Percentiles rank a stretch among this genome's conserved stretches.
Evolutionary conservation across 2,888 invertebrate genomes (phyloP).

Genomic region (Terebella lapidaria): DNA sequence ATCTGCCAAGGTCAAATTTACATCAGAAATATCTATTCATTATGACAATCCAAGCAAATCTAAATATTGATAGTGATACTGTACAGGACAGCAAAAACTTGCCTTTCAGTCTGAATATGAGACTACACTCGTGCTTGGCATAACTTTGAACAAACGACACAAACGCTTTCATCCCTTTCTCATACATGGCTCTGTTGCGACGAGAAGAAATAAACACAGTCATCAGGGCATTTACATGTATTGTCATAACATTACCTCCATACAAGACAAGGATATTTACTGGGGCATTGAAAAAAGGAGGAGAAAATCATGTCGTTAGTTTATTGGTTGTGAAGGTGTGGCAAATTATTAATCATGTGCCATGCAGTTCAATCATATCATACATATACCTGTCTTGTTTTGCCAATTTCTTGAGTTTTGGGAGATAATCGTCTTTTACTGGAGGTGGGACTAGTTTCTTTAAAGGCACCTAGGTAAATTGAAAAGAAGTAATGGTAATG

Average conservation of each 20-base stretch:
- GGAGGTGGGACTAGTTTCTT: neutral
- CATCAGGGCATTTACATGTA: too few species aligned
- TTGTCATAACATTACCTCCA: too few species aligned
- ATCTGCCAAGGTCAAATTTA: slow-evolving; percentile 57
- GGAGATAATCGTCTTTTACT: neutral
- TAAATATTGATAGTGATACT: neutral
- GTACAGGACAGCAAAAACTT: slow-evolving; percentile 15
- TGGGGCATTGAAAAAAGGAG: too few species aligned
- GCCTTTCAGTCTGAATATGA: slow-evolving; percentile 78
- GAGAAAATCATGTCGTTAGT: too few species aligned
- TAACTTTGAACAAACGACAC: slow-evolving; percentile 93
- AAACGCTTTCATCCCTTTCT: slow-evolving; percentile 85
- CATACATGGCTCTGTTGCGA: slow-evolving; percentile 69
- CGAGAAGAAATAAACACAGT: too few species aligned
- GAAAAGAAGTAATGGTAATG: too few species aligned
- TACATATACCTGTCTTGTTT: neutral
- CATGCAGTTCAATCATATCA: too few species aligned
- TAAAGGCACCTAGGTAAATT: neutral
- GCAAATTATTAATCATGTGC: too few species aligned
- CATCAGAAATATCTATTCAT: neutral
- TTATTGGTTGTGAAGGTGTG: too few species aligned
- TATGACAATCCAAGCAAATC: neutral
- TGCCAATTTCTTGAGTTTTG: neutral
- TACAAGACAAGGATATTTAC: too few species aligned
- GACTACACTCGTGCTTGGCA: slow-evolving; percentile 88